These are phyloP conservation scores for Pseudanteris insignis DNA, from an alignment of 2,888 invertebrate species.

Conservation along the genomic window DNA sequence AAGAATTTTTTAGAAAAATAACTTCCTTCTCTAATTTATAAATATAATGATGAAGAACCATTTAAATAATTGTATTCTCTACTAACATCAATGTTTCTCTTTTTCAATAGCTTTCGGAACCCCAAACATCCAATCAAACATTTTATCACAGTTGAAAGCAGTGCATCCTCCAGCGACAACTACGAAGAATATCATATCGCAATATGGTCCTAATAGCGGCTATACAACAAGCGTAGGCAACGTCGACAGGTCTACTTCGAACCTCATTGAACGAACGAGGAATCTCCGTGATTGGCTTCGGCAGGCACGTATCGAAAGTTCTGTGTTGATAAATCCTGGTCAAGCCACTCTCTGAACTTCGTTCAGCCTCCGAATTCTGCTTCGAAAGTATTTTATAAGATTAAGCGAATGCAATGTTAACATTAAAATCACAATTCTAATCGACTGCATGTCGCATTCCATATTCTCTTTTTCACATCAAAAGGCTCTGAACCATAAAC, in stretches of 20 bases:
- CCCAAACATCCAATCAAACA: constrained; percentile 63
- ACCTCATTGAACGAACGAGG: constrained; percentile 73
- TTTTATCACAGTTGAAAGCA: constrained; percentile 59
- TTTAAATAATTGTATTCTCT: too few relatives aligned
- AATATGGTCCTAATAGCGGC: constrained; percentile 63
- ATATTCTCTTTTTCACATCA: constrained; percentile 13
- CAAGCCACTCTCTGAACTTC: constrained; percentile 60
- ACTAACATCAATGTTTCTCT: too few relatives aligned
- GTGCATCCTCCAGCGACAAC: constrained; percentile 58
- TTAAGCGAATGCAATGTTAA: constrained; percentile 3
- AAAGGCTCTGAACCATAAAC: too few relatives aligned
- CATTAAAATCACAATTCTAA: not conserved
- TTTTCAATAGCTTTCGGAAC: constrained; percentile 57
- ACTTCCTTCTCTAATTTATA: too few relatives aligned
- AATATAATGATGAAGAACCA: too few relatives aligned
- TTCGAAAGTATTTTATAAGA: constrained; percentile 27
- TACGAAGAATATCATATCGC: constrained; percentile 64
- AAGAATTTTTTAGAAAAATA: not conserved
- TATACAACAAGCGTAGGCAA: constrained; percentile 64
- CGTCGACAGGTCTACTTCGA: constrained; percentile 70
- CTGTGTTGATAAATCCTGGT: constrained; percentile 61
- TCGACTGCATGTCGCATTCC: not conserved
- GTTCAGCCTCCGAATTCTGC: constrained; percentile 8
- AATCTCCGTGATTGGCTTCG: constrained; percentile 75
- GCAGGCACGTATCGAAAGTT: constrained; percentile 66